Evolutionary conservation across 1,140 invertebrate species (phyloP), one percentile per base, ranked within the genome.

Genomic region (Kradibia gibbosae): DNA sequence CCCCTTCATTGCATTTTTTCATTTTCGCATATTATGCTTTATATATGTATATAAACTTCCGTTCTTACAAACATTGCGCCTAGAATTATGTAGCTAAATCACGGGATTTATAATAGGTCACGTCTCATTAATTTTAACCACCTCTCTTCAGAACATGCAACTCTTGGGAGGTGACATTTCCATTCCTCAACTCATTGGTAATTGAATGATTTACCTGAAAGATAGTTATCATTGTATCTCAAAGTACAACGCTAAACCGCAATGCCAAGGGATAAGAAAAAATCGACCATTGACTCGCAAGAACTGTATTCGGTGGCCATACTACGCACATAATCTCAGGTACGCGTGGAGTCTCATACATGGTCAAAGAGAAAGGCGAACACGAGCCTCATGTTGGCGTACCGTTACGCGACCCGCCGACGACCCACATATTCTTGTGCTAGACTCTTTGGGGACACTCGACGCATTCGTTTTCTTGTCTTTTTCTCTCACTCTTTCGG

Each of bases 381-480:
- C 70, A 34, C 28, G 22, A 62, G 48, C 45, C 72, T 13, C 42
- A 45, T 72, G 65, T 36, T 72, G 81, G 55, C 79, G 82, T 90
- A 90, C 89, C 89, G 90, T 90, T 91, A 90, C 84, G 83, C 87
- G 90, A 90, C 89, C 90, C 89, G 89, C 88, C 82, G 82, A 53
- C 86, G 88, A 86, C 87, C 87, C 87, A 89, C 87, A 88, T 89
- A 88, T 82, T 65, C 65, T 50, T n/a, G 10, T 4, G 28, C 50
- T 25, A 25, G 22, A 48, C n/a, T 42, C 60, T 70, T 48, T 60
- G 45, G 73, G 39, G 57, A 72, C 72, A 74, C 57, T 74, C 78
- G 78, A 74, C 71, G 60, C 53, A 73, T 80, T 79, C 67, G 78
- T 57, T 25, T 34, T 36, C 20, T 78, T 55, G 70, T 78, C 60